Evolutionary conservation across 2,888 invertebrate species (phyloP).

Genomic region (Chirona hameri): DNA sequence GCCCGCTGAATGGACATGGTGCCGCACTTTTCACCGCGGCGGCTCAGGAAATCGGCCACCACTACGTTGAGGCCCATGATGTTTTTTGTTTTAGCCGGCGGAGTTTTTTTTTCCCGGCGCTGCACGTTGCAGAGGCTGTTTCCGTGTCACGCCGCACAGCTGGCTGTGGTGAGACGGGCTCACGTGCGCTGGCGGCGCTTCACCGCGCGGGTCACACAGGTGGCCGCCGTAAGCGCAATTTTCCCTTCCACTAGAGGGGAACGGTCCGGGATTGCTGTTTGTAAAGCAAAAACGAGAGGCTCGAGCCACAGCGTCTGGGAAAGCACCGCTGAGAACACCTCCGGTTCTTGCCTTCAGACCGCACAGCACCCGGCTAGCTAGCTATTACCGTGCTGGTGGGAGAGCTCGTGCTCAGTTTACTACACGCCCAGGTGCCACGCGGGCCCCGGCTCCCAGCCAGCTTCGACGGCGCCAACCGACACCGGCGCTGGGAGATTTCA

Average conservation of each 20-base stretch:
- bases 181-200: too few relatives aligned
- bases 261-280: not conserved
- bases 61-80: too few relatives aligned
- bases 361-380: not conserved
- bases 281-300: not conserved
- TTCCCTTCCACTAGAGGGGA: not conserved
- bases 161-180: too few relatives aligned
- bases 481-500: not conserved
- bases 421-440: not conserved
- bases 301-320: not conserved
- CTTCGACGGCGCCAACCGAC: not conserved
- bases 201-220: too few relatives aligned
- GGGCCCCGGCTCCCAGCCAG: not conserved
- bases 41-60: too few relatives aligned
- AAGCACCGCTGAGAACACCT: not conserved
- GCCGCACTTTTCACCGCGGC: too few relatives aligned
- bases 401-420: not conserved
- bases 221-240: not conserved
- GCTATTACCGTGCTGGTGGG: not conserved
- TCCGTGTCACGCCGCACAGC: too few relatives aligned
- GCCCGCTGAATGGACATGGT: too few relatives aligned
- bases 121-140: too few relatives aligned
- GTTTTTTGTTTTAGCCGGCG: too few relatives aligned
- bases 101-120: too few relatives aligned
- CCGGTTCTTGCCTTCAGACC: not conserved